These are phyloP conservation scores for Bombyx huttoni DNA, from an alignment of 2,888 invertebrate species.

Conservation along the genomic window DNA sequence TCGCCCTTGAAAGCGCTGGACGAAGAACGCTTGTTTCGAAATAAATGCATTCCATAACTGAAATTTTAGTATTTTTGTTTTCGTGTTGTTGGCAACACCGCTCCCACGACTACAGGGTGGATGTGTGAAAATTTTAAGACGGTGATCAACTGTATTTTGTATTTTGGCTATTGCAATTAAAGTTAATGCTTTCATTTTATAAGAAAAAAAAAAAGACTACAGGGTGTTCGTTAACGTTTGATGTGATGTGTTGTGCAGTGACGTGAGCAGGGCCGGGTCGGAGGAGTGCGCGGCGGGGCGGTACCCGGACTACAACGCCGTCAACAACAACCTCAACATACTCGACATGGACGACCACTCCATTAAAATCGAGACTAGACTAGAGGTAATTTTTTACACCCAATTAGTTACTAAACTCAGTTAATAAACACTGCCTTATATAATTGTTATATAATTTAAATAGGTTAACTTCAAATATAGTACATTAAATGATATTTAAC, in stretches of 20 bases:
- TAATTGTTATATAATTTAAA: too few species aligned
- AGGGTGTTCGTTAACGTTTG: neutral
- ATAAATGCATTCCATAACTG: too few species aligned
- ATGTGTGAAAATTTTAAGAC: slow-evolving; percentile 68
- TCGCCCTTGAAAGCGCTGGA: too few species aligned
- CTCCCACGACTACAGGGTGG: slow-evolving; percentile 17
- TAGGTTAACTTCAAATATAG: too few species aligned
- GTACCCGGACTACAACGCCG: slow-evolving; percentile 42
- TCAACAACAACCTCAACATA: slow-evolving; percentile 59
- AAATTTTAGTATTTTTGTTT: too few species aligned
- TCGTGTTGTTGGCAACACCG: too few species aligned
- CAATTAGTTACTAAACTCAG: too few species aligned
- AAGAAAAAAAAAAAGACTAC: too few species aligned
- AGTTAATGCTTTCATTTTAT: slow-evolving; percentile 30
- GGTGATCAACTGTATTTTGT: slow-evolving; percentile 63
- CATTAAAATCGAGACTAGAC: slow-evolving; percentile 53
- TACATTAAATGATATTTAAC: too few species aligned
- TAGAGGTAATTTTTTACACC: slow-evolving; percentile 27
- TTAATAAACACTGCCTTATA: too few species aligned
- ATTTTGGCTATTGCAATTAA: slow-evolving; percentile 27
- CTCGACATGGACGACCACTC: slow-evolving; percentile 65
- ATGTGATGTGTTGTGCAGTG: neutral
- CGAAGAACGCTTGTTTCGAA: too few species aligned
- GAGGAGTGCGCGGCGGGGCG: slow-evolving; percentile 7
- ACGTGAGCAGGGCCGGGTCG: slow-evolving; percentile 3